Base-by-base conservation (phyloP, 2,797 vertebrate species). In the Xyrichtys novacula region DNA sequence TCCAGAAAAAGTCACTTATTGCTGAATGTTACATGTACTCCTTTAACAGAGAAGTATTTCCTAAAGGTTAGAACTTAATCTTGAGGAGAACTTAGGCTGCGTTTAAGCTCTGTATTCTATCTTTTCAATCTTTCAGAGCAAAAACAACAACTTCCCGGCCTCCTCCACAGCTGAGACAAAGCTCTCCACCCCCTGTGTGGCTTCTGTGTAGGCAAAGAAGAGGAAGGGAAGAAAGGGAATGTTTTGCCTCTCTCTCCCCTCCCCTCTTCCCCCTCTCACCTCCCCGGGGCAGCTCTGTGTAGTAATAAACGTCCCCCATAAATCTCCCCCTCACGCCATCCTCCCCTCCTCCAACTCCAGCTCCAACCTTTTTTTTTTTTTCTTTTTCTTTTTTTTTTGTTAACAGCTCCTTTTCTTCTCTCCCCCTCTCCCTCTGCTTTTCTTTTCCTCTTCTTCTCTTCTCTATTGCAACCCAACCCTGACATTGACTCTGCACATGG, bases 281-380 rank as follows among this genome's bases (percentile, higher is more conserved):
- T 90, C 89, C 92, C 84, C 36, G 69, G 84, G 89, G 88, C 87
- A 84, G 65, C 53, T 60, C 88, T 90, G 79, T 85, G 88, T 86
- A 88, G 92, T 90, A 93, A 94, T 93, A 95, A 92, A 92, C 78
- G 65, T 85, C 78, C 77, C 67, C 78, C 76, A 88, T 93, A 93
- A 94, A 94, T 92, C 92, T 89, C 78, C 86, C 81, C 85, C 86
- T 87, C 83, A 74, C 72, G 15, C 80, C 81, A 74, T 65, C 80
- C 40, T 71, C 79, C 84, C 82, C 88, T 86, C 84, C 88, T 86
- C 78, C 85, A 80, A 61, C 74, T 73, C 67, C 47, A 78, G 32
- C 62, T 34, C 19, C 78, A 79, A n/a, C n/a, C n/a, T n/a, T n/a
- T n/a, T n/a, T n/a, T n/a, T n/a, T n/a, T n/a, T n/a, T n/a, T n/a